phyloP scores from a whole-genome alignment of 1,140 invertebrate genomes.

The Drosophila rufa region DNA sequence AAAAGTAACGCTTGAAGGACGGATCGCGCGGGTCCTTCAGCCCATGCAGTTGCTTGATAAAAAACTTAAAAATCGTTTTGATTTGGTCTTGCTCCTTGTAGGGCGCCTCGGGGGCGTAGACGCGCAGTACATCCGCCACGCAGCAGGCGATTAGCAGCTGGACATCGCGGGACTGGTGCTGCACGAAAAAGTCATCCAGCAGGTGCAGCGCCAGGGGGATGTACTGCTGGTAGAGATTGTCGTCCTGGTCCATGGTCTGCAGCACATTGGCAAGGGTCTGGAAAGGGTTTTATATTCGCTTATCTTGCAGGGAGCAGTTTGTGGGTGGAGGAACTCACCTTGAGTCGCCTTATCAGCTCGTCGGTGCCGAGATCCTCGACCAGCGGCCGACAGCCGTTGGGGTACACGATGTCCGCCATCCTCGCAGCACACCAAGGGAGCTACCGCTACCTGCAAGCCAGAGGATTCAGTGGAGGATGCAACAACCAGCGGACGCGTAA shows the following conservation, averaged over 20 bases:
- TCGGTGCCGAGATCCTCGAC: conserved; percentile 97
- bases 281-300: background rate
- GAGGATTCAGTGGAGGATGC: conserved; percentile 16
- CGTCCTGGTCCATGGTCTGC: conserved; percentile 98
- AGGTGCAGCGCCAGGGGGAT: conserved; percentile 97
- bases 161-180: conserved; percentile 96
- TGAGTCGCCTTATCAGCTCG: conserved; percentile 96
- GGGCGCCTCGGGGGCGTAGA: conserved; percentile 99
- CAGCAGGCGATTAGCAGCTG: conserved; percentile 98
- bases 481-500: conserved; percentile 19
- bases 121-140: conserved; percentile 97
- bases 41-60: conserved; percentile 97
- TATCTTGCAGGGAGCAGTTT: background rate
- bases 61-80: conserved; percentile 96
- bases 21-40: conserved; percentile 98
- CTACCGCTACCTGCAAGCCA: conserved; percentile 23
- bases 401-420: conserved; percentile 91
- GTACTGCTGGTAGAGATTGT: conserved; percentile 97
- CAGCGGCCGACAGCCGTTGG: conserved; percentile 94
- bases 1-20: conserved; percentile 99
- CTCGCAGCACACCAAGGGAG: conserved; percentile 28
- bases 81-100: conserved; percentile 98
- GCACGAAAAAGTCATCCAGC: conserved; percentile 96
- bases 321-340: conserved; percentile 87
- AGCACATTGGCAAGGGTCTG: conserved; percentile 96